phyloP scores from a whole-genome alignment of 2,797 vertebrate genomes.

The Hylomyscus alleni region DNA sequence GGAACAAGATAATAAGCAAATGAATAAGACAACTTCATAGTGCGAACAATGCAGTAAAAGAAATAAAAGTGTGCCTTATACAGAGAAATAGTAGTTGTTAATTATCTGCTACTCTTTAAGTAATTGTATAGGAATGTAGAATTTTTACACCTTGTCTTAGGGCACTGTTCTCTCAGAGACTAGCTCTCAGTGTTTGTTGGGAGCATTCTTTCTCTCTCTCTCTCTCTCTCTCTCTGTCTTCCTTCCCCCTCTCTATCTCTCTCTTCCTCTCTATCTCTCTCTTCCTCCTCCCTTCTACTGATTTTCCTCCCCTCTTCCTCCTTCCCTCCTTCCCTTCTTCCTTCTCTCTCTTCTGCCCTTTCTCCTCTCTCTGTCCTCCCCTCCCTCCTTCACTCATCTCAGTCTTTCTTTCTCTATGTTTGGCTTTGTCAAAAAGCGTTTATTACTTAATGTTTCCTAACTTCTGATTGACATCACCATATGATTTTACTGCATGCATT shows the following conservation, averaged over 20 bases:
- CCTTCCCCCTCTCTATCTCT: not conserved
- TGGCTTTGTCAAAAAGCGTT: slow-evolving; percentile 28
- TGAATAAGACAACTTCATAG: not conserved
- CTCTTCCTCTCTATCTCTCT: rapidly evolving
- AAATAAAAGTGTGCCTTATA: slow-evolving; percentile 7
- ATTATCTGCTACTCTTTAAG: not conserved
- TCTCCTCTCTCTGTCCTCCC: not conserved
- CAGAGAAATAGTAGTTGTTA: not conserved
- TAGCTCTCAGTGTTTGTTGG: not conserved
- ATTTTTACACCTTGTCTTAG: not conserved
- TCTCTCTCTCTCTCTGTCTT: not conserved
- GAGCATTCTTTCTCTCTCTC: not conserved
- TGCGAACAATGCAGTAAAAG: not conserved
- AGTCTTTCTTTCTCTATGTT: not conserved
- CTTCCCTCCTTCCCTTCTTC: too few species aligned
- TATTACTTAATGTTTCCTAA: not conserved
- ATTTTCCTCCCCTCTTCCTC: too few species aligned
- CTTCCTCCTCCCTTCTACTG: not conserved
- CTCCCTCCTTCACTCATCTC: not conserved
- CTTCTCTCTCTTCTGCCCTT: not conserved
- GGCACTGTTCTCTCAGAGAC: not conserved
- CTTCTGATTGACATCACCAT: not conserved
- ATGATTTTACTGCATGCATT: not conserved
- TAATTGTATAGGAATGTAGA: not conserved
- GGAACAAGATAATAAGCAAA: slow-evolving; percentile 39